Base-by-base conservation (phyloP, 2,113 vertebrate species). In the Coryphaenoides rupestris region DNA sequence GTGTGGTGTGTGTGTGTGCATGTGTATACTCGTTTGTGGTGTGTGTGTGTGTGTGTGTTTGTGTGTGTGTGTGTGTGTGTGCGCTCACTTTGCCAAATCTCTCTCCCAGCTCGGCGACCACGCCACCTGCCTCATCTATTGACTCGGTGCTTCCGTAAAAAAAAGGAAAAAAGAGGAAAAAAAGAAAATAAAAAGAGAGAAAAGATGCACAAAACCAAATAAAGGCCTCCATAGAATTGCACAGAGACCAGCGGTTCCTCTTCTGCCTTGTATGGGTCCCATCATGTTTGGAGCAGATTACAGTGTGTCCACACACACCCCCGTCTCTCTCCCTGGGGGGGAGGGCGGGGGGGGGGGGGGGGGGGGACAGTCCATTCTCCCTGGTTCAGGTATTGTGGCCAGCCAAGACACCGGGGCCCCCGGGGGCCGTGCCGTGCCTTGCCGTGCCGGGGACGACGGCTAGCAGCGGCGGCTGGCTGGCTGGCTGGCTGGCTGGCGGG, bases 401-500 rank as follows among this genome's bases (percentile, higher is more conserved):
- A 84, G 89, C 89, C 90, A 87, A 90, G 91, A 93, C 93, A 91
- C 79, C 64, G 84, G 87, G 87, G n/a, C n/a, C 86, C 84, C 82
- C 70, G 66, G 75, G 76, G 26, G 68, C 76, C 10, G 71, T 74
- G 73, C 28, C 76, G 78, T n/a, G n/a, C n/a, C n/a, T n/a, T n/a
- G n/a, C n/a, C n/a, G 63, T 69, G 69, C 78, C 84, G 83, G 76
- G 82, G 91, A 91, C 91, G 91, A 92, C 90, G 89, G 89, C 71
- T 74, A 1, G 89, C 92, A n/a, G n/a, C n/a, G n/a, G n/a, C n/a
- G n/a, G n/a, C n/a, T n/a, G n/a, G n/a, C n/a, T n/a, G n/a, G n/a
- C n/a, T n/a, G n/a, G n/a, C n/a, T n/a, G n/a, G n/a, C n/a, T n/a
- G n/a, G n/a, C n/a, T n/a, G n/a, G n/a, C n/a, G n/a, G n/a, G n/a